Evolutionary conservation across 2,797 vertebrate species (phyloP).

Genomic region (Loriculus beryllinus): DNA sequence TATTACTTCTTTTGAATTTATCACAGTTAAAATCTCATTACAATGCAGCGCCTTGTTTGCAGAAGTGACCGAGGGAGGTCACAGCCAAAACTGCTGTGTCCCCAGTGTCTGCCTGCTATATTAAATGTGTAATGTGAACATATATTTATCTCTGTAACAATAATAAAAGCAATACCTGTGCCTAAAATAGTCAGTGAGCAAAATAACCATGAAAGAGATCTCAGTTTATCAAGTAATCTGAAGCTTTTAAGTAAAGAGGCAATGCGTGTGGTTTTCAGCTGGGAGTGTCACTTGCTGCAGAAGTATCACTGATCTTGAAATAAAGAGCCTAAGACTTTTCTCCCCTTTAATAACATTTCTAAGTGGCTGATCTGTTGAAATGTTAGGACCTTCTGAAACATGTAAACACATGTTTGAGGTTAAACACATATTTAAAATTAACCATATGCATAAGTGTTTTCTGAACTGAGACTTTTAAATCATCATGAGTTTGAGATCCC

Average conservation of each 20-base stretch:
- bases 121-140: not conserved
- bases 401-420: not conserved
- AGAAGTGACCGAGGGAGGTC: not conserved
- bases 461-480: not conserved
- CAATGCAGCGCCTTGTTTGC: not conserved
- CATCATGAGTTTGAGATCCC: not conserved
- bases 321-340: not conserved
- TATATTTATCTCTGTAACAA: not conserved
- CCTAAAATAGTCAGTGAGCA: not conserved
- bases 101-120: not conserved
- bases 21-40: constrained; percentile 10
- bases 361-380: not conserved
- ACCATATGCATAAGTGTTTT: not conserved
- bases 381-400: not conserved
- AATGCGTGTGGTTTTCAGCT: not conserved
- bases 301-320: not conserved
- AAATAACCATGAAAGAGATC: not conserved
- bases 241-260: not conserved
- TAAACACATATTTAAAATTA: not conserved
- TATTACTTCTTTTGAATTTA: constrained; percentile 27
- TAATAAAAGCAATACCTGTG: not conserved
- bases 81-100: not conserved
- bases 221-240: not conserved
- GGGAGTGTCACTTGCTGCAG: not conserved
- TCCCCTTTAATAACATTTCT: not conserved